Percentiles rank a stretch among this genome's conserved stretches.
phyloP scores from a whole-genome alignment of 2,113 vertebrate species.

The Chionis minor region DNA sequence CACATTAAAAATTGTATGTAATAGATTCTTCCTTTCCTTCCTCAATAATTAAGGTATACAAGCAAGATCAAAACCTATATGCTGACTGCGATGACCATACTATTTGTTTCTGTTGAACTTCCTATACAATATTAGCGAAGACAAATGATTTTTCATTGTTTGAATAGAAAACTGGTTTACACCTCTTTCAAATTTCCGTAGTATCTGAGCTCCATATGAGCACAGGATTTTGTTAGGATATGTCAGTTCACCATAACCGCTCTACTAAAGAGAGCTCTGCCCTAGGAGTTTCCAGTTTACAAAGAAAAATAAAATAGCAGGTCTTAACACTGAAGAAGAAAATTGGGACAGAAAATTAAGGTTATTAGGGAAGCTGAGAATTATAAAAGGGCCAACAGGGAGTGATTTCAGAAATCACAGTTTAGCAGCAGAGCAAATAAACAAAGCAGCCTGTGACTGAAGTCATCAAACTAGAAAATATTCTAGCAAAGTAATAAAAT shows the following conservation, averaged over 20 bases:
- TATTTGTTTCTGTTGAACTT: not conserved
- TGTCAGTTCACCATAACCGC: not conserved
- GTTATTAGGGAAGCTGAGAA: slow-evolving; percentile 16
- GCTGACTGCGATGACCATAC: not conserved
- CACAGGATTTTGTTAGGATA: not conserved
- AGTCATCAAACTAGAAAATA: not conserved
- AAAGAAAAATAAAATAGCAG: slow-evolving; percentile 13
- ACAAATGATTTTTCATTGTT: not conserved
- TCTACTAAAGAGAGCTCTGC: not conserved
- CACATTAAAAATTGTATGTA: not conserved
- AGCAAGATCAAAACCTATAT: not conserved
- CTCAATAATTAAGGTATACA: not conserved
- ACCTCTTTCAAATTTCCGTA: not conserved
- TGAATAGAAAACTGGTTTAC: not conserved
- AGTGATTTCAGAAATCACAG: slow-evolving; percentile 30
- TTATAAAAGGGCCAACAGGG: slow-evolving; percentile 16
- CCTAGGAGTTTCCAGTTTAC: not conserved
- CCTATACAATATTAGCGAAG: not conserved
- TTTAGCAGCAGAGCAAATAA: slow-evolving; percentile 47
- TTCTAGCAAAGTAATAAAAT: not conserved
- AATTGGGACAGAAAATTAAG: slow-evolving; percentile 20
- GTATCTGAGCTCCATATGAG: not conserved
- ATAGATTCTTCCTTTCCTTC: not conserved
- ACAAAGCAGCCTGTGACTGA: not conserved
- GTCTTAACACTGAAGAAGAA: slow-evolving; percentile 14